Evolutionary conservation across 2,888 invertebrate species (phyloP), one percentile per base, ranked within the genome.

Genomic region (Mesopsocus fuscifrons): DNA sequence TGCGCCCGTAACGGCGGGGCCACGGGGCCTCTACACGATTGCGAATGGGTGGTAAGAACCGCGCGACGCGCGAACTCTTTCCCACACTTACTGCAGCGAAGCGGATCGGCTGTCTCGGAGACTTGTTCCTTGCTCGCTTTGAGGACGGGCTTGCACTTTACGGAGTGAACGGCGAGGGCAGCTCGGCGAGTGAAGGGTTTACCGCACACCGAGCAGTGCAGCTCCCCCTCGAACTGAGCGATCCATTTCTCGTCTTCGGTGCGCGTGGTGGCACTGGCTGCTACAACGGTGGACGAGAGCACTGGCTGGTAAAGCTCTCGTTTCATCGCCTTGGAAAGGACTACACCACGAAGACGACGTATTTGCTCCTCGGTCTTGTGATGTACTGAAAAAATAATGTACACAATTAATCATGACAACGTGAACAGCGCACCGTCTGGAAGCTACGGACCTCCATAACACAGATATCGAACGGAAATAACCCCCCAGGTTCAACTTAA

Each of bases 171-270:
- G 11, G 13, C 21, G 15, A 38, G 21, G 4, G 21, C 38, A 4
- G 38, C 38, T 15, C 38, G 17, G 6, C 38, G 15, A n/a, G 17
- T 18, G 21, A 38, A 38, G n/a, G 38, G 21, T 38, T 38, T 38
- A 6, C 38, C 20, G 11, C 38, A 38, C 15, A 6, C 20, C 20
- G 20, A 17, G 20, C 38, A 38, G 8, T 21, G 6, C n/a, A 38
- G 21, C 17, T 9, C 38, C n/a, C 38, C 38, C 21, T 38, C 38
- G 11, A 38, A 38, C 6, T 38, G 17, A 5, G 17, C 21, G 5
- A 5, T 38, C 38, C 38, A 38, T 11, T 38, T 5, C 21, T 38
- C 38, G n/a, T 38, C 21, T 20, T 20, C 17, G 6, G 20, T 18
- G 6, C 11, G 15, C 5, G 21, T 13, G 5, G 13, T 21, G 17